Evolutionary conservation across 2,797 vertebrate species (phyloP), one percentile per base, ranked within the genome.

Genomic region (Coregonus ussuriensis): DNA sequence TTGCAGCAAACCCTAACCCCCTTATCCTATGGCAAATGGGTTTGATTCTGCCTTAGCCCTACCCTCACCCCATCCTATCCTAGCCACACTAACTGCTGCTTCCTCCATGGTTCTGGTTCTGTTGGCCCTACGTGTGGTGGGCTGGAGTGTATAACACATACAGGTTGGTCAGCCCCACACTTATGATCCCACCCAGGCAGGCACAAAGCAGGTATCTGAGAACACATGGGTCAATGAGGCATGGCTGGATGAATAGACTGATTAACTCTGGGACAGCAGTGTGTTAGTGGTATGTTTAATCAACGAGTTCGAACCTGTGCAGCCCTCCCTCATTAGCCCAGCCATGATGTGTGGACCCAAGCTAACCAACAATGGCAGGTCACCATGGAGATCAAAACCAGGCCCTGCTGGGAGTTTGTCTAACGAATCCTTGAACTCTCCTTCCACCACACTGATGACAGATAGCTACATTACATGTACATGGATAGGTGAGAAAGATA

Each of bases 391-490:
- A 85, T 77, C 14, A 33, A 14, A 37, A 59, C 6, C 63, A 47
- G 53, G 75, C 29, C 86, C 86, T 76, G 86, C 85, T 89, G 53
- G 29, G 75, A 62, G 84, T 79, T 82, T 67, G 75, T 81, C 76
- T 85, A 82, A 89, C 77, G 77, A 87, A 90, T 87, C 88, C 90
- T 89, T 91, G 85, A 90, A 89, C 84, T 86, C 80, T 76, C 85
- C 86, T 88, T 87, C 75, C 65, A 85, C 66, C 78, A 84, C 76
- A 85, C 66, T 63, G 56, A 25, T 67, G 85, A 72, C 80, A 83
- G 80, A 2, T 21, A 59, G n/a, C 56, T 59, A 18, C 56, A 21
- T 59, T 18, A 59, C n/a, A 59, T 47, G 74, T 74, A 71, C 65
- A 79, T 6, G 7, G 33, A 51, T n/a, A 11, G 33, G 59, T 71